Conservation (phyloP, 2,888 invertebrate species). For the Hesperia comma region DNA sequence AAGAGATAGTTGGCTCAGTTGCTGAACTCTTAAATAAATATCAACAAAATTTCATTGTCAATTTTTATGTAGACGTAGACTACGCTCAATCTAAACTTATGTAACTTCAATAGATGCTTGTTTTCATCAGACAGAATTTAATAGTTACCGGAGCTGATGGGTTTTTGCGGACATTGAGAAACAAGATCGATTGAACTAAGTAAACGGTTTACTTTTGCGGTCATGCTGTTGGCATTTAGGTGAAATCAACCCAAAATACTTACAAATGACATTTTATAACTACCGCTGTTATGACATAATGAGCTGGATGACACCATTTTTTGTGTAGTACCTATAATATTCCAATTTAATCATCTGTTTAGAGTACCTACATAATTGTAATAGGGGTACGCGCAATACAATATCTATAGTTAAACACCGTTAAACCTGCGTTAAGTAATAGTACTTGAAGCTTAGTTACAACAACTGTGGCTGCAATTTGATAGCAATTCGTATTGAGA, state of each 20-base stretch:
- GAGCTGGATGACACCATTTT: background rate
- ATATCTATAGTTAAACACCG: background rate
- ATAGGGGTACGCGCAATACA: background rate
- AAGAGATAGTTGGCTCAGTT: background rate
- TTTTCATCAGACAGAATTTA: conserved; percentile 20
- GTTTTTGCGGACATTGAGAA: conserved; percentile 49
- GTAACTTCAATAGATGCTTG: conserved; percentile 11
- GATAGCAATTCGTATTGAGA: background rate
- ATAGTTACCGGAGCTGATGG: conserved; percentile 12
- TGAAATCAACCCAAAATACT: conserved; percentile 43
- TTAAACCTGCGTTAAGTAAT: conserved; percentile 2
- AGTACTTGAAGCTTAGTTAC: conserved; percentile 6
- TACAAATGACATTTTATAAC: conserved; percentile 32
- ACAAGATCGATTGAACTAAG: conserved; percentile 44
- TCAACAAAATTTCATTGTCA: conserved; percentile 16
- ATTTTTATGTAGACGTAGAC: background rate
- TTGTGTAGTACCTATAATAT: background rate
- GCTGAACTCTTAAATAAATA: conserved; percentile 7
- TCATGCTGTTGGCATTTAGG: conserved; percentile 44
- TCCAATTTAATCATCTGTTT: background rate
- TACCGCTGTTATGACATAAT: background rate
- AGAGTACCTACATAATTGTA: background rate
- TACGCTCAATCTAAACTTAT: conserved; percentile 4
- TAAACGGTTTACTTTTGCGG: conserved; percentile 50
- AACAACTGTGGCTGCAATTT: conserved; percentile 1